These are phyloP conservation scores for Muraenolepis orangiensis DNA, from an alignment of 2,797 vertebrate genomes.

Conservation along the genomic window DNA sequence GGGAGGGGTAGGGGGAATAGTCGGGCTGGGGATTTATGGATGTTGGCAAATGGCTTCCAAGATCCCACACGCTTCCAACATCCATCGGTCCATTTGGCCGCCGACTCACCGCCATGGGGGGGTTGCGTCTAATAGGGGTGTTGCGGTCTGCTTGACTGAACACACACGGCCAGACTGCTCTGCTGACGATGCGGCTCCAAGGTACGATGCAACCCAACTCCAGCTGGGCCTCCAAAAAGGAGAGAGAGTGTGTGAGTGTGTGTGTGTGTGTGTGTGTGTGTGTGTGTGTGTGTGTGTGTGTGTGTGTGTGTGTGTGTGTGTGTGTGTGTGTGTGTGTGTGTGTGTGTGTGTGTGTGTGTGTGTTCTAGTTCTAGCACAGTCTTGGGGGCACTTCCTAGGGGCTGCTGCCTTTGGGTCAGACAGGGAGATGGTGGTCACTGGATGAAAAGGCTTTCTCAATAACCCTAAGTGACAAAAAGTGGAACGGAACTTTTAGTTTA, in stretches of 20 bases:
- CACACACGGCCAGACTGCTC: constrained; percentile 48
- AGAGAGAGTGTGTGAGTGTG: neutral
- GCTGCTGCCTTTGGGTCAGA: constrained; percentile 34
- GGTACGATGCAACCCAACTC: constrained; percentile 44
- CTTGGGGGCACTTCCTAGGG: constrained; percentile 32
- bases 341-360: constrained; percentile 3
- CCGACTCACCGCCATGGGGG: constrained; percentile 35
- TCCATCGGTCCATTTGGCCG: constrained; percentile 55
- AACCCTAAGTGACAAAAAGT: neutral
- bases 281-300: neutral
- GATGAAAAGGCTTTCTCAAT: neutral
- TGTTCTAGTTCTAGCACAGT: constrained; percentile 52
- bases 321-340: no score
- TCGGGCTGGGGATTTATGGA: constrained; percentile 66
- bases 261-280: neutral
- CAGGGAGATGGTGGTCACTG: constrained; percentile 29
- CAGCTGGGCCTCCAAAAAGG: constrained; percentile 47
- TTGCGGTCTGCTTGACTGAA: constrained; percentile 47
- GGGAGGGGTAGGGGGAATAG: constrained; percentile 29
- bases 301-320: neutral
- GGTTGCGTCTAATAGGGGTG: constrained; percentile 40
- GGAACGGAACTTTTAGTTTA: neutral
- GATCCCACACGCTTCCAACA: constrained; percentile 55
- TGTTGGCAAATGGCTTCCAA: constrained; percentile 73
- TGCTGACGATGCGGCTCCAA: constrained; percentile 43